These are phyloP conservation scores for Pyralis farinalis DNA, from an alignment of 2,888 invertebrate genomes.

Conservation along the genomic window DNA sequence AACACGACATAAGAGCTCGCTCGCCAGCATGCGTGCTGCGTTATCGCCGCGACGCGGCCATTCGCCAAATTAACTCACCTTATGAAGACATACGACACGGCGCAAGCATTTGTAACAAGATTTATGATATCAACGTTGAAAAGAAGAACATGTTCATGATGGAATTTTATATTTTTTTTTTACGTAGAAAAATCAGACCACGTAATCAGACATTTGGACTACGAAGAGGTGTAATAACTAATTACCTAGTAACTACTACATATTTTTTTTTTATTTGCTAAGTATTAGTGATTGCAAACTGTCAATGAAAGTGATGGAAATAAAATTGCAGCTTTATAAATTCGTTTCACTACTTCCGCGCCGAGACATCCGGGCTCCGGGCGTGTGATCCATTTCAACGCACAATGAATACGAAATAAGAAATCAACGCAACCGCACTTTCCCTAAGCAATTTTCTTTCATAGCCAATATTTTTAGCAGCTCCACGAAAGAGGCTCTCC, in stretches of 20 bases:
- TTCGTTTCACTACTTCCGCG: constrained; percentile 27
- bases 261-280: no score
- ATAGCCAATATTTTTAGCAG: constrained; percentile 62
- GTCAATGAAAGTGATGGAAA: neutral
- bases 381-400: constrained; percentile 62
- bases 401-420: constrained; percentile 75
- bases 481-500: constrained; percentile 45
- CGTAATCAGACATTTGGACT: no score
- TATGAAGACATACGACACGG: constrained; percentile 61
- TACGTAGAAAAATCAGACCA: no score
- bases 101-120: constrained; percentile 35
- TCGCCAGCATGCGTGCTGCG: constrained; percentile 52
- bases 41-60: constrained; percentile 43
- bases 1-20: constrained; percentile 43
- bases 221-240: no score
- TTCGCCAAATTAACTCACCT: constrained; percentile 62
- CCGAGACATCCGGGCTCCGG: constrained; percentile 40
- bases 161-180: no score
- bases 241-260: no score
- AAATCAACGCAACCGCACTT: constrained; percentile 72
- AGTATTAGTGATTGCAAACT: no score
- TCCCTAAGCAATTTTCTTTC: constrained; percentile 67
- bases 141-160: no score
- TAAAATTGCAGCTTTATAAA: constrained; percentile 21
- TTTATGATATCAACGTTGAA: constrained; percentile 29